Percentiles rank a stretch among this genome's conserved stretches.
Evolutionary conservation across 1,140 invertebrate species (phyloP).

Genomic region (Lasaia peninsularis): DNA sequence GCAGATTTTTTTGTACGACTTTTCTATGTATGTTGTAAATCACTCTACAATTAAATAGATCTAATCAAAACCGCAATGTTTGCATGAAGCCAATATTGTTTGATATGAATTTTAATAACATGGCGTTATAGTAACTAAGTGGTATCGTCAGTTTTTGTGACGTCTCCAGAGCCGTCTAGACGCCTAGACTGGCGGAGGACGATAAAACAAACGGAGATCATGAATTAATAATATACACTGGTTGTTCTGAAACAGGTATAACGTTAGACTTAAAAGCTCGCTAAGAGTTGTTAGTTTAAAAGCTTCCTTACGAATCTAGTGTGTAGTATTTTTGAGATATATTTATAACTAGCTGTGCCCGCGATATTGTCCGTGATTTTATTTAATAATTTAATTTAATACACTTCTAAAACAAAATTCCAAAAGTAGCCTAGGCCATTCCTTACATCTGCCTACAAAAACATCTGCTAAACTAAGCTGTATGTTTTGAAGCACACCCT

Average conservation of each 20-base stretch:
- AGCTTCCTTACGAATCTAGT: no score
- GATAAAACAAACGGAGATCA: conserved; percentile 1
- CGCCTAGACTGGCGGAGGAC: neutral
- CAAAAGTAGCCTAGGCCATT: no score
- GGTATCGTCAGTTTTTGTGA: neutral
- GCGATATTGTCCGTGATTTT: no score
- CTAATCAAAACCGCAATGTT: neutral
- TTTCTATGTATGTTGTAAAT: neutral
- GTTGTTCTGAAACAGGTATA: neutral
- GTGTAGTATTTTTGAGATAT: no score
- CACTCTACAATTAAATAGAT: neutral
- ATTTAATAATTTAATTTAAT: no score
- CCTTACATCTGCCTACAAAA: no score
- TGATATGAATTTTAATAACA: neutral
- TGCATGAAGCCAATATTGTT: neutral
- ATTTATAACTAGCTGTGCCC: no score
- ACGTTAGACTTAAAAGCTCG: neutral
- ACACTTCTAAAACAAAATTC: no score
- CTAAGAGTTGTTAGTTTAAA: no score
- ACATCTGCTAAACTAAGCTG: no score
- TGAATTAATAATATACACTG: neutral
- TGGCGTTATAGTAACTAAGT: neutral
- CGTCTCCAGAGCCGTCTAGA: neutral
- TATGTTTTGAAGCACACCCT: no score
- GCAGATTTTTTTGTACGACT: no score